Conservation (phyloP, 2,888 invertebrate genomes). For the Tenthredo mesomela region DNA sequence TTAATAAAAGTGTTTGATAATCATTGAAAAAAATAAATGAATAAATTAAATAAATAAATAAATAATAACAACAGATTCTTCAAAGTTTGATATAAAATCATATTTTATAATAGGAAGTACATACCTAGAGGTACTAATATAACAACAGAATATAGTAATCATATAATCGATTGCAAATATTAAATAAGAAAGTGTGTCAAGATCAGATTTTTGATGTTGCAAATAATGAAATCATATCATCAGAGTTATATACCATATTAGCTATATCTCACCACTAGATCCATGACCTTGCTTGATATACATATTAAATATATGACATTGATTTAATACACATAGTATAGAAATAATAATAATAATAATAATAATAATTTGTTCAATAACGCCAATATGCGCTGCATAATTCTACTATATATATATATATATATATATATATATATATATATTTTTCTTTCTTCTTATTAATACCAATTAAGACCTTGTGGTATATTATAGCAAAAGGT, state of each 20-base stretch:
- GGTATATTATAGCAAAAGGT: neutral
- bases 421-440: no score
- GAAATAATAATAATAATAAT: slow-evolving; percentile 2
- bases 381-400: neutral
- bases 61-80: neutral
- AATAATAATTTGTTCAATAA: slow-evolving; percentile 12
- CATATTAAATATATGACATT: slow-evolving; percentile 33
- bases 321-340: neutral
- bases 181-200: slow-evolving; percentile 46
- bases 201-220: slow-evolving; percentile 44
- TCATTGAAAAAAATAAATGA: neutral
- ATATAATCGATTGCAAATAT: slow-evolving; percentile 26
- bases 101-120: no score
- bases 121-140: no score
- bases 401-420: neutral
- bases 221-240: slow-evolving; percentile 48
- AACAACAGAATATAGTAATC: slow-evolving; percentile 9
- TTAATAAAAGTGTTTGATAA: slow-evolving; percentile 33
- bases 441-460: no score
- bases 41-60: neutral
- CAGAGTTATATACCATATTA: neutral
- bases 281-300: slow-evolving; percentile 24
- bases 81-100: neutral
- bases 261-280: neutral
- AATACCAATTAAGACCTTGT: neutral